Evolutionary conservation across 2,888 invertebrate genomes (phyloP).

Genomic region (Acleris emargana): DNA sequence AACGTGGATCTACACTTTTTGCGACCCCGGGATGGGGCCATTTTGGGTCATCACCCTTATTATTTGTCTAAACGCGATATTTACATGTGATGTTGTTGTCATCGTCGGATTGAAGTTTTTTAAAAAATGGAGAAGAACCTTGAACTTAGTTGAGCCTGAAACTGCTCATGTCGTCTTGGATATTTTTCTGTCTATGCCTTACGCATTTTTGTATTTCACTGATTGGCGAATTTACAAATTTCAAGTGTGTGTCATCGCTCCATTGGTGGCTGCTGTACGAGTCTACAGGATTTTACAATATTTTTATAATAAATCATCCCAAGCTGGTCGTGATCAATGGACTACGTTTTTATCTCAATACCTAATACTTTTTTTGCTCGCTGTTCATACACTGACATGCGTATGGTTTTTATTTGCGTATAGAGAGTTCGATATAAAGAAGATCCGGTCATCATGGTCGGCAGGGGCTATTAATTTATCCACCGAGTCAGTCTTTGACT

Average conservation of each 20-base stretch:
- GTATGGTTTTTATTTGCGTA: conserved; percentile 75
- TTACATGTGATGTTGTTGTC: conserved; percentile 65
- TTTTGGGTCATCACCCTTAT: conserved; percentile 59
- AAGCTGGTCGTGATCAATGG: conserved; percentile 79
- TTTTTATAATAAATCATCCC: conserved; percentile 69
- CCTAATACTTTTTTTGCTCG: conserved; percentile 68
- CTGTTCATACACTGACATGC: conserved; percentile 77
- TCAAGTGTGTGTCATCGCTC: conserved; percentile 66
- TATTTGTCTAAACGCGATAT: conserved; percentile 63
- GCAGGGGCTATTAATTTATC: conserved; percentile 63
- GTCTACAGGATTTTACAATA: conserved; percentile 72
- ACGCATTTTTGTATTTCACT: conserved; percentile 64
- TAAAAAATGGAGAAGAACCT: conserved; percentile 73
- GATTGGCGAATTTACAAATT: conserved; percentile 45
- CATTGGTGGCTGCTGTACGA: conserved; percentile 67
- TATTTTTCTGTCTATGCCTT: conserved; percentile 66
- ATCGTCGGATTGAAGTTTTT: conserved; percentile 69
- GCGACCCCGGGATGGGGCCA: conserved; percentile 50
- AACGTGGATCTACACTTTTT: conserved; percentile 71
- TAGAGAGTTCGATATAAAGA: conserved; percentile 61
- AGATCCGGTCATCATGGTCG: conserved; percentile 70
- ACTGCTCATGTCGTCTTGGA: conserved; percentile 62
- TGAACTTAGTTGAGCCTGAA: conserved; percentile 74
- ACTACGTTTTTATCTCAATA: conserved; percentile 77
- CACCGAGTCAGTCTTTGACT: conserved; percentile 67